Percentiles rank a stretch among this genome's conserved stretches.
These are phyloP conservation scores for Isichthys henryi DNA, from an alignment of 2,113 vertebrate genomes.

Conservation along the genomic window DNA sequence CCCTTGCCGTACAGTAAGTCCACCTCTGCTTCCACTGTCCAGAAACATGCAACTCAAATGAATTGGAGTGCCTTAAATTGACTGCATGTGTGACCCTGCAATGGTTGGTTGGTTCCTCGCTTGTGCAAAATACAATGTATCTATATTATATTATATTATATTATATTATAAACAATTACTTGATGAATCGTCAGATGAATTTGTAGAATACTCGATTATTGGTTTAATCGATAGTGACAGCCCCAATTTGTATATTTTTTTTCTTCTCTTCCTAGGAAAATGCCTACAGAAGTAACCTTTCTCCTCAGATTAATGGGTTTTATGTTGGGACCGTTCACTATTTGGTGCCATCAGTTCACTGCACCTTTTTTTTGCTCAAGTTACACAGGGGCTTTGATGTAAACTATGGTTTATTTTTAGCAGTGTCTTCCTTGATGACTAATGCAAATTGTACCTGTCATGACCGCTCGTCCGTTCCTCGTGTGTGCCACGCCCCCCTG, in stretches of 20 bases:
- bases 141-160: not conserved
- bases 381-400: not conserved
- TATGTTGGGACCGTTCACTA: not conserved
- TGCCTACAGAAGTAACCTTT: not conserved
- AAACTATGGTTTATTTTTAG: not conserved
- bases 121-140: not conserved
- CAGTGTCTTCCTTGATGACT: not conserved
- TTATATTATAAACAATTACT: not conserved
- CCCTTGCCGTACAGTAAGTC: not conserved
- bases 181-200: too few relatives aligned
- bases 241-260: too few relatives aligned
- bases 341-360: not conserved
- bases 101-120: too few relatives aligned
- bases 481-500: too few relatives aligned
- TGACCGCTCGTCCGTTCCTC: too few relatives aligned
- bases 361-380: not conserved
- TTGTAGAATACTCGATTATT: too few relatives aligned
- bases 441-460: not conserved
- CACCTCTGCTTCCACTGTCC: not conserved
- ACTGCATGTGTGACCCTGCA: too few relatives aligned
- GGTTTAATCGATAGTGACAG: too few relatives aligned
- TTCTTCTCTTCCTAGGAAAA: too few relatives aligned
- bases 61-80: not conserved
- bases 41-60: not conserved
- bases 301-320: not conserved